A percentile compares a stretch with the other conserved stretches of the same genome.
These are phyloP conservation scores for Agraylea sexmaculata DNA, from an alignment of 1,140 invertebrate species.

Conservation along the genomic window DNA sequence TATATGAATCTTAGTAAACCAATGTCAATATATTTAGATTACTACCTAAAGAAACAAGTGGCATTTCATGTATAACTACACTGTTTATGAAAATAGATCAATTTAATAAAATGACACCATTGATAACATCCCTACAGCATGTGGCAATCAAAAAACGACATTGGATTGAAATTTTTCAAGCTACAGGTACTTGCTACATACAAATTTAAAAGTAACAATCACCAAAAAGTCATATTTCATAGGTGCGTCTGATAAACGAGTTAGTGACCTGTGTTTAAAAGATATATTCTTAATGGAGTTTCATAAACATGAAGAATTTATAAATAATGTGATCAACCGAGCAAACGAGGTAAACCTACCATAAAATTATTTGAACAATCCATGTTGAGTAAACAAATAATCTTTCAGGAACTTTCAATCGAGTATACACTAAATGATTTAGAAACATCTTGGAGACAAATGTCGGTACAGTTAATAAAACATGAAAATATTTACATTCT, in stretches of 20 bases:
- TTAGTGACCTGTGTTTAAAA: slow-evolving; percentile 72
- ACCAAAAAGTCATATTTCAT: slow-evolving; percentile 4
- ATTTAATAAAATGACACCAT: slow-evolving; percentile 74
- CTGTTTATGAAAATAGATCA: slow-evolving; percentile 76
- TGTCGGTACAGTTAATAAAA: slow-evolving; percentile 57
- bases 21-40: slow-evolving; percentile 38
- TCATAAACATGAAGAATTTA: slow-evolving; percentile 70
- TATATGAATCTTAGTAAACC: too few species aligned
- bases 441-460: slow-evolving; percentile 58
- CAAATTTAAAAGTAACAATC: slow-evolving; percentile 1
- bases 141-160: slow-evolving; percentile 79
- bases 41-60: slow-evolving; percentile 41
- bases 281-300: slow-evolving; percentile 89
- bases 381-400: slow-evolving; percentile 1
- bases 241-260: slow-evolving; percentile 64
- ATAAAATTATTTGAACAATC: not conserved
- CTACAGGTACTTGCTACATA: slow-evolving; percentile 48
- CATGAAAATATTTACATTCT: slow-evolving; percentile 61
- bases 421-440: slow-evolving; percentile 71
- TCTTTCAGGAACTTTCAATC: slow-evolving; percentile 60
- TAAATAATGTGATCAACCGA: slow-evolving; percentile 71
- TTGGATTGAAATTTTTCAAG: slow-evolving; percentile 78
- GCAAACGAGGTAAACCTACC: slow-evolving; percentile 53
- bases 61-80: slow-evolving; percentile 46
- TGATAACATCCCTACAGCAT: slow-evolving; percentile 84